Percentiles rank a stretch among this genome's conserved stretches.
These are phyloP conservation scores for Meriones psammophilus DNA, from an alignment of 2,797 vertebrate species.

Conservation along the genomic window DNA sequence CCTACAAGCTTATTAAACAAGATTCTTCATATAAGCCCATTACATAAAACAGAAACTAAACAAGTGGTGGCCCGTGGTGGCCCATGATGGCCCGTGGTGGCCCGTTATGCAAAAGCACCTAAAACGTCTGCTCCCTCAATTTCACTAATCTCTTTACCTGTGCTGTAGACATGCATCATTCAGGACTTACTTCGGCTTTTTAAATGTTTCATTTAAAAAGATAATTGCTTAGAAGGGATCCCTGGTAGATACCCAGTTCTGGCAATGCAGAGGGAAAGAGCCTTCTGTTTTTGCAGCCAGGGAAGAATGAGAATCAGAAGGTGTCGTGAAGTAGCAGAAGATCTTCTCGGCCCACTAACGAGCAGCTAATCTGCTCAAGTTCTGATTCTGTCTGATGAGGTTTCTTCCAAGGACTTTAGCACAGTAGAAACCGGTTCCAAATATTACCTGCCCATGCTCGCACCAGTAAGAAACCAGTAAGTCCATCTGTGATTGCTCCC, in stretches of 20 bases:
- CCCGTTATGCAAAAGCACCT: conserved; percentile 28
- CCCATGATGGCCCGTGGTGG: not conserved
- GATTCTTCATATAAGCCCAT: conserved; percentile 23
- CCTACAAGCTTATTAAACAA: not conserved
- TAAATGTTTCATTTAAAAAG: conserved; percentile 47
- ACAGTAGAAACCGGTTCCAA: conserved; percentile 84
- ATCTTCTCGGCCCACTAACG: conserved; percentile 83
- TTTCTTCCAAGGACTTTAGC: conserved; percentile 85
- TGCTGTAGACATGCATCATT: conserved; percentile 74
- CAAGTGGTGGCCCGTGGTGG: conserved; percentile 69
- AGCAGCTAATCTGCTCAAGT: conserved; percentile 84
- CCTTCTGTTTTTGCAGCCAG: conserved; percentile 80
- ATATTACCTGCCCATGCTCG: conserved; percentile 81
- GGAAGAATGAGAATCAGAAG: conserved; percentile 82
- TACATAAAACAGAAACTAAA: conserved; percentile 73
- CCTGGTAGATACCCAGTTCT: conserved; percentile 67
- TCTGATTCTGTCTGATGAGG: conserved; percentile 86
- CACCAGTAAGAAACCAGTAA: conserved; percentile 69
- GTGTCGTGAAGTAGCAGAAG: conserved; percentile 83
- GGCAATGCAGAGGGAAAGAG: conserved; percentile 74
- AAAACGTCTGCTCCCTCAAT: conserved; percentile 79
- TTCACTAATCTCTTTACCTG: conserved; percentile 76
- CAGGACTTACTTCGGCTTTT: conserved; percentile 74
- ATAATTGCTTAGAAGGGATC: conserved; percentile 55
- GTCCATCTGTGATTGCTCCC: conserved; percentile 73